Evolutionary conservation across 2,113 vertebrate species (phyloP).

Genomic region (Suncus etruscus): DNA sequence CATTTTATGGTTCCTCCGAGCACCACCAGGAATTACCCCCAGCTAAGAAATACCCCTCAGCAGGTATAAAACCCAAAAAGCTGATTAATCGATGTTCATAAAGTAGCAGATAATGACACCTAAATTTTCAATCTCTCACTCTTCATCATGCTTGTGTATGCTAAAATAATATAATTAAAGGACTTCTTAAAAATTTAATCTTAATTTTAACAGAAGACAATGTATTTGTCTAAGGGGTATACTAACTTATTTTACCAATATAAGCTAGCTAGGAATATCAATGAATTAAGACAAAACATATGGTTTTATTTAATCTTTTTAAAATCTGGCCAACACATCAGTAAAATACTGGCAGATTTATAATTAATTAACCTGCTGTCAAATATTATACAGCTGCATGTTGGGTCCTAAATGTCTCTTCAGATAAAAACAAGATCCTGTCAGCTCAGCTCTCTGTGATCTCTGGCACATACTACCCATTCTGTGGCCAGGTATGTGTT

Average conservation of each 20-base stretch:
- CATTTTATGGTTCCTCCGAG: too few relatives aligned
- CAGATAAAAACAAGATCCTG: too few relatives aligned
- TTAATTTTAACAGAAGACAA: conserved; percentile 41
- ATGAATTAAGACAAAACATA: background rate
- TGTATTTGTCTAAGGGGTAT: background rate
- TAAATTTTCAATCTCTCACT: background rate
- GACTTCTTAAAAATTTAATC: background rate
- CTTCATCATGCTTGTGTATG: background rate
- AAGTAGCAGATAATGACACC: background rate
- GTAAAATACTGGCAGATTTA: conserved; percentile 4
- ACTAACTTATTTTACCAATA: background rate
- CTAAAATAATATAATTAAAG: conserved; percentile 25
- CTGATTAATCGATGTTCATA: background rate
- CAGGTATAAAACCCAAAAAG: background rate
- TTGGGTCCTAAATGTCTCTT: too few relatives aligned
- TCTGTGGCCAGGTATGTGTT: too few relatives aligned
- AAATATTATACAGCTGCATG: background rate
- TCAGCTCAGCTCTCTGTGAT: too few relatives aligned
- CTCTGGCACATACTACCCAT: too few relatives aligned
- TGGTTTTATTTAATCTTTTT: background rate
- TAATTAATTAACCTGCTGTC: background rate
- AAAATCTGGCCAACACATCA: background rate
- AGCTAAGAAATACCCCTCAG: too few relatives aligned
- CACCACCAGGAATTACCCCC: too few relatives aligned
- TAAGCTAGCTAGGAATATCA: conserved; percentile 1